Evolutionary conservation across 2,888 invertebrate species (phyloP).

Genomic region (Romanomermis culicivorax): DNA sequence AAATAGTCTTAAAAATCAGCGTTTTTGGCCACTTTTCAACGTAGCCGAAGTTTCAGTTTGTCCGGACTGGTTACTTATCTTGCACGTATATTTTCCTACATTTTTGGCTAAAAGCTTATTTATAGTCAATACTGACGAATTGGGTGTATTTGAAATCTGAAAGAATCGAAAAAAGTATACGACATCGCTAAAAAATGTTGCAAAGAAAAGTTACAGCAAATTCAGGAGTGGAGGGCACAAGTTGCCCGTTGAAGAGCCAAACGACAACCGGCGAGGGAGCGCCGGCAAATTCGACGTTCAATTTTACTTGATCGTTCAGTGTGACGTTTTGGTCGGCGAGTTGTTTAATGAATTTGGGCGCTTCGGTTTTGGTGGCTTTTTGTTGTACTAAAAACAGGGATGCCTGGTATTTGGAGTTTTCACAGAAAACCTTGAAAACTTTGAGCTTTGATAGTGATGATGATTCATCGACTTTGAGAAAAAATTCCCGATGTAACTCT

Average conservation of each 20-base stretch:
- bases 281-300: slow-evolving; percentile 22
- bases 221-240: slow-evolving; percentile 10
- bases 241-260: slow-evolving; percentile 25
- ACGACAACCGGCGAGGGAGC: slow-evolving; percentile 22
- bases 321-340: slow-evolving; percentile 2
- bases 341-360: slow-evolving; percentile 5
- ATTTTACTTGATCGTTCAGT: slow-evolving; percentile 21
- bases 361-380: neutral
- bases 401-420: no score
- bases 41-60: slow-evolving; percentile 22
- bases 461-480: no score
- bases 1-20: no score
- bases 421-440: no score
- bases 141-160: slow-evolving; percentile 10
- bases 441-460: neutral
- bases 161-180: neutral
- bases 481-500: no score
- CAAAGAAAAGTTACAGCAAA: slow-evolving; percentile 9
- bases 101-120: slow-evolving; percentile 13
- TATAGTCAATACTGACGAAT: neutral
- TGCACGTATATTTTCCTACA: slow-evolving; percentile 22
- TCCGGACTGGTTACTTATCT: slow-evolving; percentile 22
- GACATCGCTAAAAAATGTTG: no score
- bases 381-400: no score
- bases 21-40: no score